Evolutionary conservation across 30 jellyfish, hydroid and myxozoan genomes (phyloP).

Genomic region (Chironex yamaguchii): DNA sequence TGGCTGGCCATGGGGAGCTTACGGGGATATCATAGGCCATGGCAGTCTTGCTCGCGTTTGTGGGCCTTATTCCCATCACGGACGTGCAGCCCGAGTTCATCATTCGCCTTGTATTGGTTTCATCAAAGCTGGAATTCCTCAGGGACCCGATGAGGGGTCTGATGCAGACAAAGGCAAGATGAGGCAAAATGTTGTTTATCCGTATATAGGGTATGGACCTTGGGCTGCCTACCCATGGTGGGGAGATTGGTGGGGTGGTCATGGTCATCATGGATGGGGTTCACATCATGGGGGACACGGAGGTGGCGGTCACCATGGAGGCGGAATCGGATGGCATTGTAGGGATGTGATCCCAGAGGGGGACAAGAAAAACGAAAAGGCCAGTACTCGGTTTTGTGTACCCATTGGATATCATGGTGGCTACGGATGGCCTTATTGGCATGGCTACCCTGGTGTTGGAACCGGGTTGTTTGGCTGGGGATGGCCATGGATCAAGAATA

Average conservation of each 20-base stretch:
- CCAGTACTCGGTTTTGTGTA: conserved; percentile 91
- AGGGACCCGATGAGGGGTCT: conserved; percentile 40
- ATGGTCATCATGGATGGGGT: conserved; percentile 99
- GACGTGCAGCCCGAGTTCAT: conserved; percentile 36
- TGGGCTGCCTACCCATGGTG: conserved; percentile 99
- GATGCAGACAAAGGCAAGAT: conserved; percentile 56
- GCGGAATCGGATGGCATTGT: conserved; percentile 89
- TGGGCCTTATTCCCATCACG: conserved; percentile 54
- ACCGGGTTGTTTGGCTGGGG: conserved; percentile 99
- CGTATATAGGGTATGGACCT: conserved; percentile 98
- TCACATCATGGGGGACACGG: conserved; percentile 51
- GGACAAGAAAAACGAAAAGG: conserved; percentile 1
- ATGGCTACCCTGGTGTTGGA: conserved; percentile 99
- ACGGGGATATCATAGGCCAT: conserved; percentile 90
- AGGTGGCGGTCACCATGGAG: conserved; percentile 53
- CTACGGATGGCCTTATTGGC: conserved; percentile 98
- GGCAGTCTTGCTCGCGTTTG: conserved; percentile 77
- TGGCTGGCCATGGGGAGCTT: conserved; percentile 97
- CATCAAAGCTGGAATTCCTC: conserved; percentile 67
- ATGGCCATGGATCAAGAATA: conserved; percentile 98
- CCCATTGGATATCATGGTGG: conserved; percentile 99
- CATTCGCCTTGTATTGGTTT: conserved; percentile 7
- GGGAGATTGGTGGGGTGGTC: conserved; percentile 99
- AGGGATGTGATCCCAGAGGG: conserved; percentile 68
- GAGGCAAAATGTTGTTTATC: conserved; percentile 94